These are phyloP conservation scores for Caenorhabditis tropicalis DNA, from an alignment of 1,140 invertebrate genomes.

Conservation along the genomic window DNA sequence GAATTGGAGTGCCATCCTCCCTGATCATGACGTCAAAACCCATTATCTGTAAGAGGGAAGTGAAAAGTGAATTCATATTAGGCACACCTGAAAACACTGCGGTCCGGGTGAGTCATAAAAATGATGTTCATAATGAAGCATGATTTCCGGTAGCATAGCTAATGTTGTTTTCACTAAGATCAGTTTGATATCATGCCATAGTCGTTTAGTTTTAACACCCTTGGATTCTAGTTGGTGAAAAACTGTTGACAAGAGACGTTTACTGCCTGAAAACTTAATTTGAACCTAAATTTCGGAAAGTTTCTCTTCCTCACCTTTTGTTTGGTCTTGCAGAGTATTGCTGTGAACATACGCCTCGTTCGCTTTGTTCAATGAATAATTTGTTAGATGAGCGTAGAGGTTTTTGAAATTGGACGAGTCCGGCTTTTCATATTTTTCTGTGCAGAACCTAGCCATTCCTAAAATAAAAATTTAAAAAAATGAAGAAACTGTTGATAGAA, in stretches of 20 bases:
- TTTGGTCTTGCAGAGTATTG: conserved; percentile 72
- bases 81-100: conserved; percentile 74
- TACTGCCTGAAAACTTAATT: conserved; percentile 73
- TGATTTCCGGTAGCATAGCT: conserved; percentile 74
- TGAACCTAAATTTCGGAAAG: too few species aligned
- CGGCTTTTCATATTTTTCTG: conserved; percentile 73
- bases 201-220: conserved; percentile 71
- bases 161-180: conserved; percentile 73
- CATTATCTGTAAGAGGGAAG: conserved; percentile 72
- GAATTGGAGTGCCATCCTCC: conserved; percentile 73
- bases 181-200: conserved; percentile 74
- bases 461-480: background rate
- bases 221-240: conserved; percentile 72
- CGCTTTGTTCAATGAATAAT: conserved; percentile 75
- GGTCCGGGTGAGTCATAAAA: conserved; percentile 71
- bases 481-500: background rate
- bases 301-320: conserved; percentile 42
- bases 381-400: conserved; percentile 75
- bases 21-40: conserved; percentile 75
- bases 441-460: conserved; percentile 70
- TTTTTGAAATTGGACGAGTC: conserved; percentile 72
- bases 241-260: conserved; percentile 74
- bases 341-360: conserved; percentile 74
- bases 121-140: conserved; percentile 73
- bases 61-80: background rate